Evolutionary conservation across 2,888 invertebrate species (phyloP), one percentile per base, ranked within the genome.

Genomic region (Machimus atricapillus): DNA sequence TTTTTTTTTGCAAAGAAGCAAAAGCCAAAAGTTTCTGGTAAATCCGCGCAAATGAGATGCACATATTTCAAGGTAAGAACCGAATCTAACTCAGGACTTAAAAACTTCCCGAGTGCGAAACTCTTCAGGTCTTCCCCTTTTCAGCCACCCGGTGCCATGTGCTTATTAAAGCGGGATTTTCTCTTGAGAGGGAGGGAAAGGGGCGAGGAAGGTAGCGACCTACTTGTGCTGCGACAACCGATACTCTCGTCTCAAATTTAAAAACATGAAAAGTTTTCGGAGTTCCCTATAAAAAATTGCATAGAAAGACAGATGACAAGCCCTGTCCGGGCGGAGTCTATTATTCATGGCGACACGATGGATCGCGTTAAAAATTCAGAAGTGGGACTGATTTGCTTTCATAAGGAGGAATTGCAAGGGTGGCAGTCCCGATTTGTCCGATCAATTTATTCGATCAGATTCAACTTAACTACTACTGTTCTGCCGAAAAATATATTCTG

Each of bases 361-460:
- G 40, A 83, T 83, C 83, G 66, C 66, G 37, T 66, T 83, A 83
- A 83, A 83, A 83, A 83, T 83, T 83, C 83, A 83, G 23, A 66
- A 66, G 34, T 12, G 12, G 34, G 23, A 73, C 83, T 83, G 66
- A 83, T 83, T 83, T 83, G 83, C 73, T 83, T 83, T 73, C 73
- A 73, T 73, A 83, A 83, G 58, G 73, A 27, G 12, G 23, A 23
- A 27, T 66, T 27, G 66, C 23, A n/a, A 14, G 66, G 27, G 66
- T 66, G 27, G 27, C 66, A 83, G 14, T 83, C 19, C 23, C 83
- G 83, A 66, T 83, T 83, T 83, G 83, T 40, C 66, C 12, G 73
- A 19, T 23, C 83, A 83, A 83, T 83, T 83, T 83, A 83, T 73
- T 83, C 73, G 83, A 83, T 83, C 83, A 83, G 23, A 40, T 43